Evolutionary conservation across 2,113 vertebrate species (phyloP).

Genomic region (Beaufortia kweichowensis): DNA sequence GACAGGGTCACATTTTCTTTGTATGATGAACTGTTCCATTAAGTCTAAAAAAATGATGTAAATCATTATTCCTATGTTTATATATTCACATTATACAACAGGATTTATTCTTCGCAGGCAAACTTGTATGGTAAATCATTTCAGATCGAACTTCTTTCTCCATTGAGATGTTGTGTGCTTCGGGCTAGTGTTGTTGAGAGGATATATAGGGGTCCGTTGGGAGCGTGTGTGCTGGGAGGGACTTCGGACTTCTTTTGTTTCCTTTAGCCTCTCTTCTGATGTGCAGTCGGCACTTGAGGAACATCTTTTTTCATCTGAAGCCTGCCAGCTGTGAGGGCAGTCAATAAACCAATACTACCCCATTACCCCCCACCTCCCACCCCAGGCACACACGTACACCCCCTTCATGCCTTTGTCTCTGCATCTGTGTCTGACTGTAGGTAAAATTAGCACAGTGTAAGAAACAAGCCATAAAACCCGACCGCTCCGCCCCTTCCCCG

Average conservation of each 20-base stretch:
- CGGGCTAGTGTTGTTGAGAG: conserved; percentile 80
- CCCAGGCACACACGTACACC: conserved; percentile 33
- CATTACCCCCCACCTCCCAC: conserved; percentile 30
- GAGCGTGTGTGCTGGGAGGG: conserved; percentile 55
- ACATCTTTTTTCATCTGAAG: conserved; percentile 63
- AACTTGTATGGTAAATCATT: no score
- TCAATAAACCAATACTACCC: conserved; percentile 55
- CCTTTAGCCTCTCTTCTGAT: conserved; percentile 52
- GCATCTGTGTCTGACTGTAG: conserved; percentile 57
- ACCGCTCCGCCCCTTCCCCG: conserved; percentile 31
- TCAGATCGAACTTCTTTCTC: conserved; percentile 52
- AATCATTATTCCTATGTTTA: no score
- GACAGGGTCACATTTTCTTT: no score
- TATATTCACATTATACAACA: no score
- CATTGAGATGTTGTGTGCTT: conserved; percentile 66
- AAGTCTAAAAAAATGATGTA: no score
- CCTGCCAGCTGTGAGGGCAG: conserved; percentile 58
- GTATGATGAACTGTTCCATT: no score
- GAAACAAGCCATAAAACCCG: conserved; percentile 48
- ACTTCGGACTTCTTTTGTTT: conserved; percentile 54
- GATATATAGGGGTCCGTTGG: conserved; percentile 61
- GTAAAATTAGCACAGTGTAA: conserved; percentile 51
- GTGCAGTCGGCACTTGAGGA: conserved; percentile 64
- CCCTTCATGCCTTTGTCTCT: conserved; percentile 52
- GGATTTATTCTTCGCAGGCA: no score